These are phyloP conservation scores for Diacarnus erythraeanus DNA, from an alignment of 37 sponge, comb jelly and placozoan genomes.

Conservation along the genomic window DNA sequence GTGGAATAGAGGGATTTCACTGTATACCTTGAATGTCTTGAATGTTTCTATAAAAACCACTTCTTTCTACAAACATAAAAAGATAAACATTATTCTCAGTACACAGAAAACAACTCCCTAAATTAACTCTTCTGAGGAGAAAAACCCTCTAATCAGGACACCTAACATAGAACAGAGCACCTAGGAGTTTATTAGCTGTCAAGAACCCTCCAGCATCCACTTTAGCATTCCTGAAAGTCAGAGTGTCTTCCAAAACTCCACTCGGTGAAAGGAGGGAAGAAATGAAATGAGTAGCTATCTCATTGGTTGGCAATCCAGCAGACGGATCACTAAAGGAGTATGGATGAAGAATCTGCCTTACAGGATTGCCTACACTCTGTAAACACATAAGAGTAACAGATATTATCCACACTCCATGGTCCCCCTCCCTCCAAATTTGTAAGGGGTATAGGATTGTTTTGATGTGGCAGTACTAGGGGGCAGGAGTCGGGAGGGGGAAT, in stretches of 20 bases:
- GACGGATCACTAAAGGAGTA: not conserved
- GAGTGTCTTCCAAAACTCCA: not conserved
- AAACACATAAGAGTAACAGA: not conserved
- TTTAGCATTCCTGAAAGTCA: no score
- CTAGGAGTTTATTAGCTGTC: not conserved
- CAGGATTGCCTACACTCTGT: not conserved
- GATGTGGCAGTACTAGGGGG: not conserved
- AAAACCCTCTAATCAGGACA: no score
- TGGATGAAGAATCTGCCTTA: not conserved
- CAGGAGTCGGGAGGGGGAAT: not conserved
- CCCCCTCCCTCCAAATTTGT: no score
- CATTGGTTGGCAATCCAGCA: not conserved
- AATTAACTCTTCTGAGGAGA: no score
- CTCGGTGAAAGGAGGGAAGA: not conserved
- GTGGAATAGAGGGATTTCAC: no score
- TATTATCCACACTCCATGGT: not conserved
- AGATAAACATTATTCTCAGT: no score
- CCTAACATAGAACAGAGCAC: no score
- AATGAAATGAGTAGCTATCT: not conserved
- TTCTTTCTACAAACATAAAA: not conserved
- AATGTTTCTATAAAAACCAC: not conserved
- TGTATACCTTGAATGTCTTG: not conserved
- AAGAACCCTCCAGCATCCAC: not conserved
- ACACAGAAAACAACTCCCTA: no score
- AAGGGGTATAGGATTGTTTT: not conserved